Base-by-base conservation (phyloP, 2,113 vertebrate species). In the Elgaria multicarinata region DNA sequence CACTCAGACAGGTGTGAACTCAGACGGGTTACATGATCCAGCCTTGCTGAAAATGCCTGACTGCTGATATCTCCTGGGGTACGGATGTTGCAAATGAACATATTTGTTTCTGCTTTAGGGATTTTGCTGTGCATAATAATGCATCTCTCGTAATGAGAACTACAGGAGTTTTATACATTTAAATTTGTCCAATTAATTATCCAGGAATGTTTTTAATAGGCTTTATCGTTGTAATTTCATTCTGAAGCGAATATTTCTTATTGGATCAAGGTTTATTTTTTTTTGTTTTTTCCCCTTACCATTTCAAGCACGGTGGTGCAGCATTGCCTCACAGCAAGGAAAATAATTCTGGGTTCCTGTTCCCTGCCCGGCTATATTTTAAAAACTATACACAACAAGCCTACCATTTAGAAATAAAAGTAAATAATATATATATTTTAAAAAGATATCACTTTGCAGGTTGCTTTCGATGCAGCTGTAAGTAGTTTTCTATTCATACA, bases 51-150 rank as follows among this genome's bases (percentile, higher is more conserved):
- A 92, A 85, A 86, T 92, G 93, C 94, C 93, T 95, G 94, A 95
- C 93, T 92, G 90, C 93, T 93, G 79, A 82, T 93, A 91, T 91
- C 95, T 95, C 94, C 90, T 26, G 93, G 95, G 95, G 95, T 85
- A 95, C 94, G 93, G 92, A 93, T 83, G 95, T 95, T 93, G 58
- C 95, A 96, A 95, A 96, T 93, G 94, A 96, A 96, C 94, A 93
- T 96, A 95, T 96, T 96, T 96, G 95, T 96, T 93, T 96, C 96
- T 95, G 92, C 95, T 95, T 93, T 92, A 93, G 94, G 95, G 96
- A 96, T 95, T 96, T 96, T 94, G 94, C 94, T 95, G 85, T 80
- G 95, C 96, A 95, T 96, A 95, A 96, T 96, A 95, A 96, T 93
- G 95, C 92, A 95, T 95, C 95, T 95, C 93, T 95, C 94, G 93